A percentile compares a stretch with the other conserved stretches of the same genome.
Evolutionary conservation across 2,797 vertebrate species (phyloP).

Genomic region (Cossypha dichroa): DNA sequence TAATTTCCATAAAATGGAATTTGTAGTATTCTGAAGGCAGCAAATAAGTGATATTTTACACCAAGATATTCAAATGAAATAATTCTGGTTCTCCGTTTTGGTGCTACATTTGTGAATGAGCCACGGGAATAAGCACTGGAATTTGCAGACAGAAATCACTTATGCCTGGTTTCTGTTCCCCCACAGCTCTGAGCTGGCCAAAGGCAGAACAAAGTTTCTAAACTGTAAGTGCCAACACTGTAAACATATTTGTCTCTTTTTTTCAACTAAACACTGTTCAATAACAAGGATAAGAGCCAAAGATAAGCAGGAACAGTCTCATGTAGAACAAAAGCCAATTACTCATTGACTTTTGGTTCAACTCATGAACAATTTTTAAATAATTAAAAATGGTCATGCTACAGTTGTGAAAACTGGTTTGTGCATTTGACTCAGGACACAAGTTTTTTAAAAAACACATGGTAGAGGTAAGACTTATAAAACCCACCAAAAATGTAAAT

Average conservation of each 20-base stretch:
- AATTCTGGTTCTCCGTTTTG: slow-evolving; percentile 1
- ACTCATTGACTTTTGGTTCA: slow-evolving; percentile 32
- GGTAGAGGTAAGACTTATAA: slow-evolving; percentile 76
- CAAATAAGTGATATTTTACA: slow-evolving; percentile 44
- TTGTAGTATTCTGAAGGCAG: slow-evolving; percentile 59
- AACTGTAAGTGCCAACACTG: slow-evolving; percentile 73
- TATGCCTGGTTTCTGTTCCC: slow-evolving; percentile 26
- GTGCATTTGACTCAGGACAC: slow-evolving; percentile 73
- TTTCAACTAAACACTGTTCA: slow-evolving; percentile 57
- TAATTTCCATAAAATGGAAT: slow-evolving; percentile 24
- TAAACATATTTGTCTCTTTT: slow-evolving; percentile 63
- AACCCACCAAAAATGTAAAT: slow-evolving; percentile 75
- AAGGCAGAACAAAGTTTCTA: slow-evolving; percentile 60
- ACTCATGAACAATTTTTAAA: slow-evolving; percentile 64
- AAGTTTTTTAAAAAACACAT: slow-evolving; percentile 67
- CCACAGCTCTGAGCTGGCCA: slow-evolving; percentile 53
- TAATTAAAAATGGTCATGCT: slow-evolving; percentile 74
- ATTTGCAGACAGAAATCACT: slow-evolving; percentile 29
- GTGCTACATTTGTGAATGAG: slow-evolving; percentile 58
- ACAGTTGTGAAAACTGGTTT: slow-evolving; percentile 72
- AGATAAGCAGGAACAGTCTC: slow-evolving; percentile 66
- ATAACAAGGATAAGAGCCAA: slow-evolving; percentile 56
- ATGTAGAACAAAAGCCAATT: slow-evolving; percentile 36
- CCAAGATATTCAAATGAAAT: slow-evolving; percentile 6
- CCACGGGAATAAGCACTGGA: slow-evolving; percentile 31